phyloP scores from a whole-genome alignment of 2,888 invertebrate genomes.

The Epistrophe grossulariae region DNA sequence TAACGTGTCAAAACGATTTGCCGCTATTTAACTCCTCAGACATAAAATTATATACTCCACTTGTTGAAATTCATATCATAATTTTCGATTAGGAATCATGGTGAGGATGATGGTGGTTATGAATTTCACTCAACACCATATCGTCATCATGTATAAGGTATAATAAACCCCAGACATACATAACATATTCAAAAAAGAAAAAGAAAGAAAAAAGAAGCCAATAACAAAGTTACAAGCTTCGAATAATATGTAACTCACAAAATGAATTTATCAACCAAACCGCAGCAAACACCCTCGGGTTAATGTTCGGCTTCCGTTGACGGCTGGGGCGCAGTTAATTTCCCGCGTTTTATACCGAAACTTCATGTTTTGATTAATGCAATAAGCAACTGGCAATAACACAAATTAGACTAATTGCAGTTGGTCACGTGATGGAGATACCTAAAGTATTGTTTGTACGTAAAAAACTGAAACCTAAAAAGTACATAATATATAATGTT shows the following conservation, averaged over 20 bases:
- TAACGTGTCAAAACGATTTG: constrained; percentile 70
- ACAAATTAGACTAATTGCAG: constrained; percentile 78
- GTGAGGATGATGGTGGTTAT: constrained; percentile 64
- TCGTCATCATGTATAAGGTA: background rate
- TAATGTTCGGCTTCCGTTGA: constrained; percentile 74
- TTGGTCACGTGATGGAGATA: constrained; percentile 69
- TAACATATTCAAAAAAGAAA: background rate
- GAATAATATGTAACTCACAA: background rate
- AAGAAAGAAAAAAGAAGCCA: constrained; percentile 2
- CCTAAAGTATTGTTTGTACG: background rate
- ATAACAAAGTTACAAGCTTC: constrained; percentile 44
- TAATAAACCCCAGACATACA: background rate
- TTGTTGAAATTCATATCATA: constrained; percentile 72
- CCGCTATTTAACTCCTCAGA: constrained; percentile 59
- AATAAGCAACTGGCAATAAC: constrained; percentile 82
- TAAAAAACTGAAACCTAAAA: background rate
- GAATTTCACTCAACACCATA: constrained; percentile 62
- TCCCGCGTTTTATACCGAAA: constrained; percentile 68
- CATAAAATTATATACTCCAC: constrained; percentile 40
- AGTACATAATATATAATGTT: background rate
- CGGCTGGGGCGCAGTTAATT: constrained; percentile 58
- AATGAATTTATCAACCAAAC: constrained; percentile 39
- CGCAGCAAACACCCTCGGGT: constrained; percentile 46
- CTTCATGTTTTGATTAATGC: constrained; percentile 81
- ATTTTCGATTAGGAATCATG: constrained; percentile 36